Evolutionary conservation across 92 coral and sea anemone genomes (phyloP).

Genomic region (Palythoa heliodiscus): DNA sequence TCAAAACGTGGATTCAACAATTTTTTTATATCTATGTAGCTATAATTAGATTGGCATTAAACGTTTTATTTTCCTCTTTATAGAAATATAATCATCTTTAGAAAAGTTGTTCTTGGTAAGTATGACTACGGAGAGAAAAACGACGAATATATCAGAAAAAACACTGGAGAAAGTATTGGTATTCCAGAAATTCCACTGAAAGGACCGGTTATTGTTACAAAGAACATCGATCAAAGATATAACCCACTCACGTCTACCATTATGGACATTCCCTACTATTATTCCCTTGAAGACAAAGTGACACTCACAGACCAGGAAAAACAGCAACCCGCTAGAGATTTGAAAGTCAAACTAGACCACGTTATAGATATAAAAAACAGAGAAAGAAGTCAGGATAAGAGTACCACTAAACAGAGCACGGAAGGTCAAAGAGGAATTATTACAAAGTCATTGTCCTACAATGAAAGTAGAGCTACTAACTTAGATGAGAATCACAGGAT

Average conservation of each 20-base stretch:
- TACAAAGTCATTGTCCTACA: too few relatives aligned
- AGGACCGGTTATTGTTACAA: conserved; percentile 10
- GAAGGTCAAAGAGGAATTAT: too few relatives aligned
- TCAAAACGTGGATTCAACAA: too few relatives aligned
- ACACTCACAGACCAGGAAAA: neutral
- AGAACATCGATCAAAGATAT: neutral
- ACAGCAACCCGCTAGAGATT: neutral
- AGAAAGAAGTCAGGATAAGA: too few relatives aligned
- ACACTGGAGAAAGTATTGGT: neutral
- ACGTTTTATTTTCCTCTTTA: neutral
- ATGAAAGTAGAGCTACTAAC: too few relatives aligned
- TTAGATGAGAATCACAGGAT: too few relatives aligned
- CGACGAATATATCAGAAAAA: neutral
- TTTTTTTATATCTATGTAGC: neutral
- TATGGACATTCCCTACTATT: neutral
- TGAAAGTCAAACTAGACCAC: neutral
- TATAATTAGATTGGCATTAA: neutral
- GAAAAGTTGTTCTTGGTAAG: neutral
- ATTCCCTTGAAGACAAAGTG: too few relatives aligned
- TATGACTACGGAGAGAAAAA: neutral
- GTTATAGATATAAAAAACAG: neutral
- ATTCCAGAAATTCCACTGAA: conserved; percentile 1
- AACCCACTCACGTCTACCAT: neutral
- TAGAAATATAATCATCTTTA: neutral
- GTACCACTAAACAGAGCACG: too few relatives aligned